phyloP scores from a whole-genome alignment of 2,888 invertebrate species.

The Psylliodes chrysocephalus region DNA sequence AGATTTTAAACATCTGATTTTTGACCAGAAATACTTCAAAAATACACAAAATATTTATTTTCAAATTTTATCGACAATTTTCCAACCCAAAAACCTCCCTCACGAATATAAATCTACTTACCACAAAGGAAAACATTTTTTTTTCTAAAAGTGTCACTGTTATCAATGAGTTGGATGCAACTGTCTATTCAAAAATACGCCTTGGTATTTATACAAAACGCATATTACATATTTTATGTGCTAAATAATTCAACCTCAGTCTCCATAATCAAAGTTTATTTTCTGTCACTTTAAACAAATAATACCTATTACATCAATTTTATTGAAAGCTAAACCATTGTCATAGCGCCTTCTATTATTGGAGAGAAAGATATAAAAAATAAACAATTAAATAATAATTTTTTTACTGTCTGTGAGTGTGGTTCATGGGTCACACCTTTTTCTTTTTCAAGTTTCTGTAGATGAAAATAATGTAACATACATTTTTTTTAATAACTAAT shows the following conservation, averaged over 20 bases:
- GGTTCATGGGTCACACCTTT: not conserved
- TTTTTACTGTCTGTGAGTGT: not conserved
- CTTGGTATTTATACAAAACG: constrained; percentile 33
- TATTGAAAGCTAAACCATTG: constrained; percentile 31
- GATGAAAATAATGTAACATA: no score
- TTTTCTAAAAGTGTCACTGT: constrained; percentile 14
- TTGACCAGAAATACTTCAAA: no score
- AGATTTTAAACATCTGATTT: no score
- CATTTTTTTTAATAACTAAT: no score
- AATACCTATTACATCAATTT: constrained; percentile 30
- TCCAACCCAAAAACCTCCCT: no score
- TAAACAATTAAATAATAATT: constrained; percentile 1
- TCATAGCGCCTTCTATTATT: constrained; percentile 6
- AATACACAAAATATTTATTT: no score
- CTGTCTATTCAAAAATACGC: constrained; percentile 22
- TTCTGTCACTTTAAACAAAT: constrained; percentile 28
- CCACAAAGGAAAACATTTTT: constrained; percentile 32
- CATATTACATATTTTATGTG: constrained; percentile 28
- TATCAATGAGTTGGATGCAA: constrained; percentile 23
- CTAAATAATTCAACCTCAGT: constrained; percentile 37
- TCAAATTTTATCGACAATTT: no score
- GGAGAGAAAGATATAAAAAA: not conserved
- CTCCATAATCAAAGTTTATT: constrained; percentile 22
- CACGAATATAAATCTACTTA: no score
- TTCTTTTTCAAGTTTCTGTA: no score